These are phyloP conservation scores for Cetonia aurata DNA, from an alignment of 2,888 invertebrate species.

Conservation along the genomic window DNA sequence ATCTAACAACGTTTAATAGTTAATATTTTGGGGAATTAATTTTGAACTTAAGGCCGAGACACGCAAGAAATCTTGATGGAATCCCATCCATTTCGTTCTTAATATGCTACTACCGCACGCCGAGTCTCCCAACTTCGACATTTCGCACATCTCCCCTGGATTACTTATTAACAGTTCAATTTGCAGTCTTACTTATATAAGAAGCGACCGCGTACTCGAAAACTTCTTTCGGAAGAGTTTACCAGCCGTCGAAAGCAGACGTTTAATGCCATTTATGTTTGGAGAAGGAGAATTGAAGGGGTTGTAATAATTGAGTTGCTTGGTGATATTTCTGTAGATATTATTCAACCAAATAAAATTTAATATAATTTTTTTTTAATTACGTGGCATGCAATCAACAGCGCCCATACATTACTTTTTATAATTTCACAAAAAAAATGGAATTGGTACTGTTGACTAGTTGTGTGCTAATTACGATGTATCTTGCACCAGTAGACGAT, in stretches of 20 bases:
- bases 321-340: not conserved
- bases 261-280: conserved; percentile 15
- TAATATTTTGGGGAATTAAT: conserved; percentile 49
- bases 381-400: too few relatives aligned
- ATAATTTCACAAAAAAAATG: too few relatives aligned
- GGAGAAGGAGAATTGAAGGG: conserved; percentile 3
- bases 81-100: conserved; percentile 42
- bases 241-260: conserved; percentile 20
- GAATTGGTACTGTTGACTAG: too few relatives aligned
- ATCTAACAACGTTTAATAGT: conserved; percentile 52
- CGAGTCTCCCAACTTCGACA: conserved; percentile 28
- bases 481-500: too few relatives aligned
- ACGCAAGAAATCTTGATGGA: conserved; percentile 47
- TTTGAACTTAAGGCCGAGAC: conserved; percentile 44
- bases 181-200: conserved; percentile 41
- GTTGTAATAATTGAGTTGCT: conserved; percentile 24
- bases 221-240: conserved; percentile 35
- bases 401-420: too few relatives aligned
- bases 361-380: too few relatives aligned
- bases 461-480: too few relatives aligned
- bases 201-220: conserved; percentile 33
- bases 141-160: conserved; percentile 37
- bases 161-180: conserved; percentile 46
- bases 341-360: too few relatives aligned
- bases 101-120: conserved; percentile 29